These are phyloP conservation scores for Arothron firmamentum DNA, from an alignment of 2,113 vertebrate species.

Conservation along the genomic window DNA sequence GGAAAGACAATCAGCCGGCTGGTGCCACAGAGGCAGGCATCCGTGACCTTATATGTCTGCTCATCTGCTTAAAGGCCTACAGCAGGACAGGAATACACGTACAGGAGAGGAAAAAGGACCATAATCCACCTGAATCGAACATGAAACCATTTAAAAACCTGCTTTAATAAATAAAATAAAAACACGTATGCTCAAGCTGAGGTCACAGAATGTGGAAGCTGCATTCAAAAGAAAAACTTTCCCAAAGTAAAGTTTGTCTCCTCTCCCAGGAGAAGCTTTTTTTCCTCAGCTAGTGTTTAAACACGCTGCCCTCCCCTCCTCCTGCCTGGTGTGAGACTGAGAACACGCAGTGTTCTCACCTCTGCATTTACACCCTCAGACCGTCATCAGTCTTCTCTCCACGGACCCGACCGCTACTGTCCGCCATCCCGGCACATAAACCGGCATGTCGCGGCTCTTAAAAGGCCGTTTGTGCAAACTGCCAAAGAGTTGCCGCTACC, in stretches of 20 bases:
- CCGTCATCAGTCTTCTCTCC: constrained; percentile 42
- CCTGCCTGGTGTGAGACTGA: constrained; percentile 58
- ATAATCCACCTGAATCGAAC: not conserved
- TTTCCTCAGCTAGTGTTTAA: constrained; percentile 9
- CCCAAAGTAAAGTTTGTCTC: not conserved
- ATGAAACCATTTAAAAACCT: no score
- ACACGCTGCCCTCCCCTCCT: constrained; percentile 32
- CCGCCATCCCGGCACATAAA: constrained; percentile 52
- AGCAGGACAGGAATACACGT: constrained; percentile 45
- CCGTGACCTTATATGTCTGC: constrained; percentile 78
- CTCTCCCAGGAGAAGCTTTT: constrained; percentile 8
- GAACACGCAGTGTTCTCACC: constrained; percentile 62
- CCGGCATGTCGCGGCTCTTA: constrained; percentile 58
- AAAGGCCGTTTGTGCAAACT: constrained; percentile 54
- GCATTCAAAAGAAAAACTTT: not conserved
- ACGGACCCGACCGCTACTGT: constrained; percentile 49
- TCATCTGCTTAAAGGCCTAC: constrained; percentile 53
- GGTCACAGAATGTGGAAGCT: no score
- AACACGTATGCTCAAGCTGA: not conserved
- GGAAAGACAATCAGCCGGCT: constrained; percentile 86
- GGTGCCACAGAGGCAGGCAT: constrained; percentile 79
- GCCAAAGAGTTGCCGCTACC: not conserved
- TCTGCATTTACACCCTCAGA: constrained; percentile 58
- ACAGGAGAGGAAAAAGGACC: constrained; percentile 9
- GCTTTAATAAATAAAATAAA: not conserved